Conservation (phyloP, 2,888 invertebrate genomes). For the Athripsodes cinereus region DNA sequence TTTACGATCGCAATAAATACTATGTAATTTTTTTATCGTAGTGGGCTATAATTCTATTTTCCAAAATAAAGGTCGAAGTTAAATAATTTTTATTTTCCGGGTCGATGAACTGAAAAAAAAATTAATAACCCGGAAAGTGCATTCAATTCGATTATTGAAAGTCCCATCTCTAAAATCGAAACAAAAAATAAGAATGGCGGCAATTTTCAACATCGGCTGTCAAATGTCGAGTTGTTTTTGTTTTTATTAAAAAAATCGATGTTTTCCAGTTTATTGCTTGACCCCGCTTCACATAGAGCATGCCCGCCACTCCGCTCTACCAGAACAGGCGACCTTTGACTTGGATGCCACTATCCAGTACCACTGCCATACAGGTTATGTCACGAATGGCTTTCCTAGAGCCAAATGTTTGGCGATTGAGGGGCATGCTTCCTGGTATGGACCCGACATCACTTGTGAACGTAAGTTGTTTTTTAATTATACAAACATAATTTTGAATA, state of each 20-base stretch:
- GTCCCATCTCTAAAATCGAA: no score
- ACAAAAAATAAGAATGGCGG: no score
- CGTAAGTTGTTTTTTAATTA: conserved; percentile 53
- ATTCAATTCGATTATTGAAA: no score
- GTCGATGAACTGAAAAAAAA: no score
- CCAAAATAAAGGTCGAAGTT: no score
- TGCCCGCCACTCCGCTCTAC: conserved; percentile 81
- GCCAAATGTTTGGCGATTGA: conserved; percentile 92
- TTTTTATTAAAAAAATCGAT: not conserved
- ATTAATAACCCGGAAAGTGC: no score
- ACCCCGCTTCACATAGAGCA: conserved; percentile 79
- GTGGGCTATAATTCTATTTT: no score
- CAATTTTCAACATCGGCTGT: no score
- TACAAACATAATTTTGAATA: no score
- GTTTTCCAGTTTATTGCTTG: conserved; percentile 66
- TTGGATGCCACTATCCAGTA: conserved; percentile 87
- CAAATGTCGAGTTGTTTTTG: not conserved
- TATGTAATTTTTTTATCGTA: no score
- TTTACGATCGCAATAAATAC: no score
- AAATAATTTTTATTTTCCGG: no score
- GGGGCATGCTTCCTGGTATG: conserved; percentile 90
- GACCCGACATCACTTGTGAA: conserved; percentile 93
- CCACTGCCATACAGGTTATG: conserved; percentile 91
- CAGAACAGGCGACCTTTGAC: conserved; percentile 84
- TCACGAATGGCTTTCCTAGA: conserved; percentile 82